A percentile compares a stretch with the other conserved stretches of the same genome.
phyloP scores from a whole-genome alignment of 1,140 invertebrate genomes.

The Saxidomus purpurata region DNA sequence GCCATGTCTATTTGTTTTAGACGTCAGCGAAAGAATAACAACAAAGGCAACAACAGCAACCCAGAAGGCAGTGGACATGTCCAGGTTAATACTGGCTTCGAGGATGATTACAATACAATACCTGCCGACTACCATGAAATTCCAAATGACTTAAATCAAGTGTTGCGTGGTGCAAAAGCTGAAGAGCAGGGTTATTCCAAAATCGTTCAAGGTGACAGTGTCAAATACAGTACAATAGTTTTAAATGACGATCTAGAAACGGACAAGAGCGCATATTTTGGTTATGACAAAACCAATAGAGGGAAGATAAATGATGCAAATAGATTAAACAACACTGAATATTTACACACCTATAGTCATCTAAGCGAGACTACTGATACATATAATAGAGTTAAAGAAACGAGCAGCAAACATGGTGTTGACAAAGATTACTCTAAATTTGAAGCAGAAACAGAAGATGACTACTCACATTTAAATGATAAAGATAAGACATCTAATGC shows the following conservation, averaged over 20 bases:
- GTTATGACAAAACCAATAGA: neutral
- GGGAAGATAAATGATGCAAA: neutral
- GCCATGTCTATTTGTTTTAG: too few relatives aligned
- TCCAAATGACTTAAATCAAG: neutral
- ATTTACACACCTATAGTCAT: slow-evolving; percentile 1
- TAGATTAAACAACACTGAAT: neutral
- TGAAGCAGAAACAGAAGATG: neutral
- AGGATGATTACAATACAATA: neutral
- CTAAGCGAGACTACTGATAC: neutral
- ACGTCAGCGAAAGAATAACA: neutral
- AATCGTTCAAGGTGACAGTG: neutral
- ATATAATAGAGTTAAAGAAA: neutral
- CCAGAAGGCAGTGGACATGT: neutral
- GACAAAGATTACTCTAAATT: neutral
- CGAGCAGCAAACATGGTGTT: neutral
- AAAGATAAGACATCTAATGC: neutral
- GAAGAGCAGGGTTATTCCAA: neutral
- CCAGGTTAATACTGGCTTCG: neutral
- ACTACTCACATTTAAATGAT: neutral
- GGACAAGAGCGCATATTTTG: neutral
- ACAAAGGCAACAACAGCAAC: neutral
- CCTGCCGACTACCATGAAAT: neutral
- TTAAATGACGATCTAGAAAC: neutral
- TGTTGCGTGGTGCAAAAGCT: neutral
- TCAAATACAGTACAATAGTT: neutral